Evolutionary conservation across 2,113 vertebrate species (phyloP).

Genomic region (Myanophis thanlyinensis): DNA sequence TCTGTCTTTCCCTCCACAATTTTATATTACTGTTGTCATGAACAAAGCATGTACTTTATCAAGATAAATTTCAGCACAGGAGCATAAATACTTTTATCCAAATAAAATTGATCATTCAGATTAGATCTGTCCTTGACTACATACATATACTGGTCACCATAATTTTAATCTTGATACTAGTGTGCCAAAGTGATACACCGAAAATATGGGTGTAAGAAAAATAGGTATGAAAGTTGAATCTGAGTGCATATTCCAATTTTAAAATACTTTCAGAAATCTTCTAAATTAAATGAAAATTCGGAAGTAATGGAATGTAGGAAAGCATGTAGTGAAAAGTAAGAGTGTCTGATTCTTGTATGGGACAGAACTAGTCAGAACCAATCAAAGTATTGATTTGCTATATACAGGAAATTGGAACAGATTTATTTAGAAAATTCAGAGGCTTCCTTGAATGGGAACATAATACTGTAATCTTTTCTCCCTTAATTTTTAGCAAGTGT

Average conservation of each 20-base stretch:
- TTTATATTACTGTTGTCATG: background rate
- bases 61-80: background rate
- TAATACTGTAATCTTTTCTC: background rate
- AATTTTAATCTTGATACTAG: background rate
- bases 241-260: background rate
- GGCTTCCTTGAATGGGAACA: background rate
- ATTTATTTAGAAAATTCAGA: background rate
- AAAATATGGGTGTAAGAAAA: background rate
- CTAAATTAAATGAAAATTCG: background rate
- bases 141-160: background rate
- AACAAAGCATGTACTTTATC: background rate
- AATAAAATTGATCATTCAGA: background rate
- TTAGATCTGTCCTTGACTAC: background rate
- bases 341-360: background rate
- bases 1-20: background rate
- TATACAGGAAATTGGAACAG: background rate
- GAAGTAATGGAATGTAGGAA: background rate
- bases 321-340: background rate
- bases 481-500: background rate
- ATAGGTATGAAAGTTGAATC: background rate
- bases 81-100: background rate
- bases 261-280: background rate
- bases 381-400: background rate
- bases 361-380: background rate
- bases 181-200: background rate